Conservation (phyloP, 2,797 vertebrate species). For the Psittacula derbiana region DNA sequence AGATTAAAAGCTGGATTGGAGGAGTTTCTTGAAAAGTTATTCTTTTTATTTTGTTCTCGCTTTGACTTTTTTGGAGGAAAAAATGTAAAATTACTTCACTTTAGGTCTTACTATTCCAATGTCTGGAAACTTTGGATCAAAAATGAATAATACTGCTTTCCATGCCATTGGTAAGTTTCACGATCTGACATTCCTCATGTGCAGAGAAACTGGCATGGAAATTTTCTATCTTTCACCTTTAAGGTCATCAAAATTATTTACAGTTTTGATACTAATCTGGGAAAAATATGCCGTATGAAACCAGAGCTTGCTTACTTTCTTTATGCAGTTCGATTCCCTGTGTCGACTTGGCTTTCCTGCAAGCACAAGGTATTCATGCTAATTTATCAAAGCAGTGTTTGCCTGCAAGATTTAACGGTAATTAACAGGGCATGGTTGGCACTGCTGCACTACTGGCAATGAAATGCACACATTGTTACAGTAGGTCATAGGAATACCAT, state of each 20-base stretch:
- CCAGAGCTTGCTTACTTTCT: background rate
- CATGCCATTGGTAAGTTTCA: background rate
- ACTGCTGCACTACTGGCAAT: background rate
- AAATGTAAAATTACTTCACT: background rate
- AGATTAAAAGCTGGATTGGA: background rate
- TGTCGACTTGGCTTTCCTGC: background rate
- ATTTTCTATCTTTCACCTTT: background rate
- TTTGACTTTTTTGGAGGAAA: background rate
- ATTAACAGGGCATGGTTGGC: background rate
- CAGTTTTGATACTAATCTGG: background rate
- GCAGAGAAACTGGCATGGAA: background rate
- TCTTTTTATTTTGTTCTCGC: background rate
- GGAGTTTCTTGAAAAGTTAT: background rate
- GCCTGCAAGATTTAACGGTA: conserved; percentile 1
- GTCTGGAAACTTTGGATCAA: background rate
- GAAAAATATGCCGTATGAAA: background rate
- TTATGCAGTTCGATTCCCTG: background rate
- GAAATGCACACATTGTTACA: background rate
- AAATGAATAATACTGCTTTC: background rate
- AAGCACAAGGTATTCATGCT: conserved; percentile 28
- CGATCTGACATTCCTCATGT: background rate
- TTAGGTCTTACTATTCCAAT: background rate
- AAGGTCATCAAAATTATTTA: background rate
- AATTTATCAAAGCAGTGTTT: conserved; percentile 15
- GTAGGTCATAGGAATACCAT: background rate